Evolutionary conservation across 2,113 vertebrate species (phyloP).

Genomic region (Anguilla rostrata): DNA sequence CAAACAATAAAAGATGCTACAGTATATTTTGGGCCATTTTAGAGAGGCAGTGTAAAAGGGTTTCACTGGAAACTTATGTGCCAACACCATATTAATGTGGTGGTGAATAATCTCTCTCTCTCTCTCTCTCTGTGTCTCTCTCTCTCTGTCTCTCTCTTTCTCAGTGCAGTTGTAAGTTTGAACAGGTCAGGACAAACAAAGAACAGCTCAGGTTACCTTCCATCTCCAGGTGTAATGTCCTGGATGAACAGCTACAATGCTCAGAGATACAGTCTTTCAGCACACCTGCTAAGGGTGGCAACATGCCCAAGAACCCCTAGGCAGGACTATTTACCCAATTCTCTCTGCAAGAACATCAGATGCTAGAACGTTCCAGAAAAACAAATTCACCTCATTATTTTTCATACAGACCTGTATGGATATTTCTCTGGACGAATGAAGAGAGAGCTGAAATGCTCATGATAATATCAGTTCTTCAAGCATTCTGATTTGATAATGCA

Average conservation of each 20-base stretch:
- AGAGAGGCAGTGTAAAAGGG: no score
- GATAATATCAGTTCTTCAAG: no score
- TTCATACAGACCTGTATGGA: no score
- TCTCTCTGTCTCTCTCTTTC: not conserved
- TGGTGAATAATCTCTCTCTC: not conserved
- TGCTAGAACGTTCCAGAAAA: no score
- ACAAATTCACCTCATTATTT: no score
- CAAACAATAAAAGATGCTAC: no score
- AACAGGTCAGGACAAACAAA: constrained; percentile 45
- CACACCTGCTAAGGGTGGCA: not conserved
- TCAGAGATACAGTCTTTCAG: not conserved
- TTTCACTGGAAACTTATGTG: no score
- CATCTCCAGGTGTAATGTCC: constrained; percentile 19
- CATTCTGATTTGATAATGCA: no score
- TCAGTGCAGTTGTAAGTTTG: not conserved
- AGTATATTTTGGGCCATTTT: no score
- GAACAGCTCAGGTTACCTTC: constrained; percentile 55
- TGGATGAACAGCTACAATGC: not conserved
- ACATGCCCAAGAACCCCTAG: not conserved
- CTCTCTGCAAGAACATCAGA: not conserved
- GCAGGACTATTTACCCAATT: not conserved
- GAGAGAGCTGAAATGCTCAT: no score
- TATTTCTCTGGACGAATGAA: no score
- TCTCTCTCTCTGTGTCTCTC: not conserved
- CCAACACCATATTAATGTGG: not conserved